Evolutionary conservation across 2,113 vertebrate genomes (phyloP), one percentile per base, ranked within the genome.

Genomic region (Nymphicus hollandicus): DNA sequence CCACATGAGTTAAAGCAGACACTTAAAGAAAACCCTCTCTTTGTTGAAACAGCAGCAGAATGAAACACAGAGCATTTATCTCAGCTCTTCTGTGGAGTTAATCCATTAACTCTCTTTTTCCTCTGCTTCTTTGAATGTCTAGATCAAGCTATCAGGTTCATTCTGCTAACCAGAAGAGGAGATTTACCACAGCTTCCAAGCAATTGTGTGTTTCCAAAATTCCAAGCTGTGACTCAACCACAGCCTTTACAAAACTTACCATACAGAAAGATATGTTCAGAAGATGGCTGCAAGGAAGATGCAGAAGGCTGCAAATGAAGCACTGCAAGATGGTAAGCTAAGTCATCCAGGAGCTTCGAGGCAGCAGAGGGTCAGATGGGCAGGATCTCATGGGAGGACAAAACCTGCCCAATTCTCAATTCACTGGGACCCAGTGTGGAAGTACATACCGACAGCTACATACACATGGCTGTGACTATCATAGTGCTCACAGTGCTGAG

Each of bases 51-150:
- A 92, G 85, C 46, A 90, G 76, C 79, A 88, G 82, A 86, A 81
- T 17, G 35, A 81, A 94, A 87, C 7, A 44, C 3, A 3, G 68
- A 93, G 68, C 61, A 47, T 83, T 94, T 68, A 78, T 86, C 65
- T 96, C 93, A 65, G 79, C 80, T 56, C 10, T 44, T 84, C 77
- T 44, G 47, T 15, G 1, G 50, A 81, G 69, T 43, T 93, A 88
- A 92, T 92, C 80, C 83, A 94, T 84, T 94, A 94, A 78, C 81
- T 92, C 78, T 44, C 55, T 76, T 86, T 84, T 80, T 33, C 80
- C 79, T 88, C 85, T 76, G 73, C 50, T 63, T 28, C 68, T 93
- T 86, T 72, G 43, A 79, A 56, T 94, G 94, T 88, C 86, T 93
- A 88, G 77, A 91, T 95, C 91, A 96, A 93, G 91, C 64, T 64